These are phyloP conservation scores for Tenualosa ilisha DNA, from an alignment of 2,797 vertebrate genomes.

Conservation along the genomic window DNA sequence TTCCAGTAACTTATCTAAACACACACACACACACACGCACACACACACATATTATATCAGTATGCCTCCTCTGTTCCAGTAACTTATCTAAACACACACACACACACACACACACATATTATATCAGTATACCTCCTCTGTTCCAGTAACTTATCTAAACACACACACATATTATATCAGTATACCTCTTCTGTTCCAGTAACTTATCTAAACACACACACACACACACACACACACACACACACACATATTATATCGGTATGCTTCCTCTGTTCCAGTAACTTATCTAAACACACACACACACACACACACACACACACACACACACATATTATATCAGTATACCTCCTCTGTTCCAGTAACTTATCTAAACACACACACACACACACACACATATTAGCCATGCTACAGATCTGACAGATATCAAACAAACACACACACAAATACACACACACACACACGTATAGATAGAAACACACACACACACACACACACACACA, in stretches of 20 bases:
- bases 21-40: constrained; percentile 18
- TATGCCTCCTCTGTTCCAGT: constrained; percentile 79
- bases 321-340: no score
- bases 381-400: no score
- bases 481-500: no score
- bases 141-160: constrained; percentile 84
- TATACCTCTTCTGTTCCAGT: constrained; percentile 79
- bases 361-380: constrained; percentile 78
- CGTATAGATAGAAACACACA: no score
- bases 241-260: no score
- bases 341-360: constrained; percentile 79
- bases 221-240: not conserved
- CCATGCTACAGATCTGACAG: no score
- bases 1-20: constrained; percentile 84
- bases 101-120: not conserved
- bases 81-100: constrained; percentile 78
- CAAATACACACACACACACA: no score
- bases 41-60: no score
- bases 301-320: no score
- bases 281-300: constrained; percentile 75
- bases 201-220: constrained; percentile 78
- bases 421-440: no score
- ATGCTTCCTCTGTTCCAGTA: constrained; percentile 82
- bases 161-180: constrained; percentile 57
- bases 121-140: constrained; percentile 81